phyloP scores from a whole-genome alignment of 2,797 vertebrate species.

The Euphonia xanthogaster region DNA sequence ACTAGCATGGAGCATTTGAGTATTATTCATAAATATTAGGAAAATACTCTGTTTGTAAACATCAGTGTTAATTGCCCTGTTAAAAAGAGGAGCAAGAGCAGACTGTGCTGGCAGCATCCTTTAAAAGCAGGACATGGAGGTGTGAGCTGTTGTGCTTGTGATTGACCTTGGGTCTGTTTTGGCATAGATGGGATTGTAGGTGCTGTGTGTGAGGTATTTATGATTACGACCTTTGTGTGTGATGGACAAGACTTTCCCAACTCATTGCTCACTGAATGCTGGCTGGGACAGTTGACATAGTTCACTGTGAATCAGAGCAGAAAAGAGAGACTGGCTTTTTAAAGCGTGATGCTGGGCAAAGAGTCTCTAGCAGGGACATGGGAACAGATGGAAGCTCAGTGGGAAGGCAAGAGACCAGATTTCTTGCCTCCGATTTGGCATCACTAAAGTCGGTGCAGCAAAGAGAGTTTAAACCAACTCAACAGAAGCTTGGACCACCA shows the following conservation, averaged over 20 bases:
- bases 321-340: background rate
- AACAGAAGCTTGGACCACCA: background rate
- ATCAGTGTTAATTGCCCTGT: background rate
- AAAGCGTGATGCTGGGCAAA: background rate
- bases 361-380: background rate
- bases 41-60: background rate
- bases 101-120: background rate
- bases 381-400: slow-evolving; percentile 19
- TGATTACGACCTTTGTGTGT: background rate
- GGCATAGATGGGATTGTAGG: background rate
- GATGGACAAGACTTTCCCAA: background rate
- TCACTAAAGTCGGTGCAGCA: background rate
- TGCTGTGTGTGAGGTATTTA: background rate
- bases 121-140: background rate
- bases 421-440: slow-evolving; percentile 27
- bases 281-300: background rate
- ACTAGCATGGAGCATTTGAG: background rate
- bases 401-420: slow-evolving; percentile 41
- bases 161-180: background rate
- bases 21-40: background rate
- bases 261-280: background rate
- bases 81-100: background rate
- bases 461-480: background rate
- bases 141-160: background rate
- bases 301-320: slow-evolving; percentile 10